Evolutionary conservation across 2,888 invertebrate species (phyloP).

Genomic region (Phengaris alcon): DNA sequence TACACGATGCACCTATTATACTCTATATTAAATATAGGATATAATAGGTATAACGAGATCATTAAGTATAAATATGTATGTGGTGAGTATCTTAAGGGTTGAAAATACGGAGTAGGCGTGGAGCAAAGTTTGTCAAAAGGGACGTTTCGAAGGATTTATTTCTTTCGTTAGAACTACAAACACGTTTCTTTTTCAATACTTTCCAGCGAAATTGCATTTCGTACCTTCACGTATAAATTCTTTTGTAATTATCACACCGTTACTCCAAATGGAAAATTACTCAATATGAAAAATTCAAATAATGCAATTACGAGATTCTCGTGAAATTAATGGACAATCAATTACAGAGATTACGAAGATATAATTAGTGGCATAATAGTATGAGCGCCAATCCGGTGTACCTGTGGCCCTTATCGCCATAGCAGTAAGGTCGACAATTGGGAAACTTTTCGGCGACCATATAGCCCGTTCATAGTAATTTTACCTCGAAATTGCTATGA

Average conservation of each 20-base stretch:
- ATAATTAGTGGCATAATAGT: neutral
- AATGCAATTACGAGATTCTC: slow-evolving; percentile 1
- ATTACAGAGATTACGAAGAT: slow-evolving; percentile 1
- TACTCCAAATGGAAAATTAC: neutral
- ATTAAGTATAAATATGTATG: no score
- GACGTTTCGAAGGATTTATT: no score
- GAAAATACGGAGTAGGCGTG: no score
- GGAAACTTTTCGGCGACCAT: neutral
- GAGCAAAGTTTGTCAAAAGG: no score
- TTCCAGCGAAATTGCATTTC: neutral
- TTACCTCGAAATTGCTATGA: no score
- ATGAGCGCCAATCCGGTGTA: neutral
- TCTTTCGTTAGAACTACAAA: neutral
- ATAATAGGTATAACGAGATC: no score
- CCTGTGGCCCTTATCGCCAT: neutral
- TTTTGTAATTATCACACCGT: neutral
- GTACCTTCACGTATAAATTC: neutral
- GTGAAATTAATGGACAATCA: slow-evolving; percentile 1
- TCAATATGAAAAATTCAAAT: neutral
- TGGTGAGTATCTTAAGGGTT: no score
- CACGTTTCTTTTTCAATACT: neutral
- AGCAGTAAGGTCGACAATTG: neutral
- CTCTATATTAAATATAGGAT: no score
- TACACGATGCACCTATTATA: no score
- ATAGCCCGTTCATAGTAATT: no score